Base-by-base conservation (phyloP, 1,140 invertebrate species). In the Chlorops oryzae region DNA sequence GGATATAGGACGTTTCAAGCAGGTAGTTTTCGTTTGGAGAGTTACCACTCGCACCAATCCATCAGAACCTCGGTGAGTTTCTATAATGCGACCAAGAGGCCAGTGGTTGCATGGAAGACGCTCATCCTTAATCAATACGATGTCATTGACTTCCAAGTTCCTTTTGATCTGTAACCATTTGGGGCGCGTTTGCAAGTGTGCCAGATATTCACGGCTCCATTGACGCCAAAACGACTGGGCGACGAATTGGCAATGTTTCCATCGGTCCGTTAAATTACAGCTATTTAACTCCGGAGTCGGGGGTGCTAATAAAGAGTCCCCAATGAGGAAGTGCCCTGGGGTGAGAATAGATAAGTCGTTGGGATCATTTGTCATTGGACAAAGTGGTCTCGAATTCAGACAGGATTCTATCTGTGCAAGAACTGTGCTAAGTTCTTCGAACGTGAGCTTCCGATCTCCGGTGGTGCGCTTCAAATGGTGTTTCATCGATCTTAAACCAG, bases 301-400 rank as follows among this genome's bases (percentile, higher is more conserved):
- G 27, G 2, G 47, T 54, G 10, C 68, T 47, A n/a, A n/a, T n/a
- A n/a, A n/a, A n/a, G 65, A 56, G 18, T 52, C 38, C 10, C 68
- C 65, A 40, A 60, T 64, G 13, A 73, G 43, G 49, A 74, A 74
- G 58, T 75, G 72, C n/a, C 56, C 58, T 7, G 72, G 68, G 12
- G 72, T 70, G 2, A 73, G 49, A 5, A 58, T 52, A 12, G 28
- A 27, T 5, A 57, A 54, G 35, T 73, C 69, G 27, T 56, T 50
- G 32, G 61, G 57, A 47, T 64, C 54, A 41, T 20, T 40, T 9
- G 60, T 58, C 5, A 73, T 17, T 3, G 59, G 51, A 20, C 48
- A 55, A 3, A 72, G 32, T 0, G 65, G 68, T 2, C 70, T 46
- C 2, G 57, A 56, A 42, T 67, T 70, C 2, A 70, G 25, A 32